Base-by-base conservation (phyloP, 2,113 vertebrate species). In the Promerops cafer region DNA sequence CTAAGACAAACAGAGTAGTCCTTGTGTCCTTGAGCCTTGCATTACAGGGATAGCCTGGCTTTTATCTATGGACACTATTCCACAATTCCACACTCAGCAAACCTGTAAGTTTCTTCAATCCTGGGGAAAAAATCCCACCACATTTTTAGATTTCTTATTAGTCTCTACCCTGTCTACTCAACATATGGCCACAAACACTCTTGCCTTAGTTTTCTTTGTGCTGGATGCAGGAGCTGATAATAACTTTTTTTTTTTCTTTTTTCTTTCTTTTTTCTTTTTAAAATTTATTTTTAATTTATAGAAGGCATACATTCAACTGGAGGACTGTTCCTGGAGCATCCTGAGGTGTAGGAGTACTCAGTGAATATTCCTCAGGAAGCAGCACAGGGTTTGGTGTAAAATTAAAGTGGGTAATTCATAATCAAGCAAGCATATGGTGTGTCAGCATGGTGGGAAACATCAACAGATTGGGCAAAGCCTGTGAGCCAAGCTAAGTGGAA, bases 221-320 rank as follows among this genome's bases (percentile, higher is more conserved):
- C 39, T 44, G 31, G 56, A 83, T 4, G 1, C 39, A 64, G 24
- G 16, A 49, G 5, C 35, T 59, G 21, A 61, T 47, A 90, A 68
- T 17, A 79, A 16, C 4, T 42, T 21, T 1, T 3, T 13, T 31
- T 53, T 10, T 2, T 4, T 7, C 11, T 24, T 10, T 10, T 2
- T 3, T 7, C 20, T 26, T 16, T 8, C 18, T 16, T 6, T 4
- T 8, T 22, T 13, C 19, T 20, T 24, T 6, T 44, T 21, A 23
- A 16, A n/a, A n/a, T n/a, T 27, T 6, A 3, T 16, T 28, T 66
- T 17, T 28, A 33, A 16, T 28, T 45, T 91, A 45, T 28, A 47
- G 33, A 93, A 90, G 45, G 24, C 39, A 28, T 47, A 35, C 4
- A 0, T 70, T 89, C 60, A 86, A 17, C 49, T 83, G 35, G 20